These are phyloP conservation scores for Cabera pusaria DNA, from an alignment of 2,888 invertebrate species.

Conservation along the genomic window DNA sequence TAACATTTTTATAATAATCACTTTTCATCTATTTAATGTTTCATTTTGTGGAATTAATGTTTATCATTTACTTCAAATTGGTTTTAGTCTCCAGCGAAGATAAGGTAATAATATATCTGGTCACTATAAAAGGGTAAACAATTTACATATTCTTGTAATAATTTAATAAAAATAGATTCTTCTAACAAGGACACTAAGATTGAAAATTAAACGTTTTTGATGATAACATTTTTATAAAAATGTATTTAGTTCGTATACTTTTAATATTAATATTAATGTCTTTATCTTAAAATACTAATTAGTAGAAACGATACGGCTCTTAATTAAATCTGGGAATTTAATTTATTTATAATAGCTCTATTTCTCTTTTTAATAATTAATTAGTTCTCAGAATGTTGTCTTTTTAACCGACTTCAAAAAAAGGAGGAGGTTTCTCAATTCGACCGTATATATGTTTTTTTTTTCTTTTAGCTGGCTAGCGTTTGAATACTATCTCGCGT, in stretches of 20 bases:
- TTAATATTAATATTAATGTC: conserved; percentile 13
- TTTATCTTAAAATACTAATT: conserved; percentile 18
- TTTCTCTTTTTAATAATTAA: conserved; percentile 5
- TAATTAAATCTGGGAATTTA: conserved; percentile 11
- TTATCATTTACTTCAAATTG: conserved; percentile 8
- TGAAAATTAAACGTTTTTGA: too few species aligned
- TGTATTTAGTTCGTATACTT: conserved; percentile 7
- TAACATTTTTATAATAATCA: too few species aligned
- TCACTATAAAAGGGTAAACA: conserved; percentile 12
- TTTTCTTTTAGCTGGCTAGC: too few species aligned
- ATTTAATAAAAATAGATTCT: too few species aligned
- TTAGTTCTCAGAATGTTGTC: conserved; percentile 6
- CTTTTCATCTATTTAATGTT: neutral
- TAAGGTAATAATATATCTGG: conserved; percentile 10
- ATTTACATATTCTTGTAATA: conserved; percentile 8
- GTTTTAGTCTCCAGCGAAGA: conserved; percentile 15
- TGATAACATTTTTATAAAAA: conserved; percentile 4
- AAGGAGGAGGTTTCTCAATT: too few species aligned
- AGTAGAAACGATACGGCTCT: conserved; percentile 15
- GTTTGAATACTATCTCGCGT: too few species aligned
- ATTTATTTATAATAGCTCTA: conserved; percentile 11
- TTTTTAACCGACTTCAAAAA: neutral
- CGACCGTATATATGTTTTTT: too few species aligned
- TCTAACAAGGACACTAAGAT: too few species aligned
- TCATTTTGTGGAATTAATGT: conserved; percentile 3